phyloP scores from a whole-genome alignment of 2,113 vertebrate genomes.

The Hassar affinis region DNA sequence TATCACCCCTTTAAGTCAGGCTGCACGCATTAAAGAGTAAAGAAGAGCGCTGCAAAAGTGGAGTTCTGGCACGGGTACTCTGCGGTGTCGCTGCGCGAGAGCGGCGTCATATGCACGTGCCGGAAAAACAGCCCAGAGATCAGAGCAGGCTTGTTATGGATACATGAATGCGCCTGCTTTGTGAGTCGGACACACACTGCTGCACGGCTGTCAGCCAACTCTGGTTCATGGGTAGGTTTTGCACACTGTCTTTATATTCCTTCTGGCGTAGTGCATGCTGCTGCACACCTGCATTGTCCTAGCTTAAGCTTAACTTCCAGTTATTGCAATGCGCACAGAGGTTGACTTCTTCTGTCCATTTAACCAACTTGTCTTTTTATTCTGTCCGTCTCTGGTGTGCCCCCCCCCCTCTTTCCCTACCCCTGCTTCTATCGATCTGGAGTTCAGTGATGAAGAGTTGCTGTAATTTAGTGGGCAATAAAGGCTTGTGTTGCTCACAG shows the following conservation, averaged over 20 bases:
- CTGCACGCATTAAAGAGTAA: no score
- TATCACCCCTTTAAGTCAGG: no score
- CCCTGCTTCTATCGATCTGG: slow-evolving; percentile 22
- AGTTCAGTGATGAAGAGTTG: slow-evolving; percentile 26
- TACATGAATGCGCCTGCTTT: not conserved
- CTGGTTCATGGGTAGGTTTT: not conserved
- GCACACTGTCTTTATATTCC: slow-evolving; percentile 11
- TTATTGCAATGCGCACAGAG: not conserved
- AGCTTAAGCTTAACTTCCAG: not conserved
- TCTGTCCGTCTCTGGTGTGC: not conserved
- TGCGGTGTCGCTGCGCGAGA: slow-evolving; percentile 1
- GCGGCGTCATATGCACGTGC: not conserved
- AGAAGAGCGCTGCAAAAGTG: not conserved
- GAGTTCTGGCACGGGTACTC: slow-evolving; percentile 5
- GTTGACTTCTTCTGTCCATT: not conserved
- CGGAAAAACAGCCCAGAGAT: not conserved
- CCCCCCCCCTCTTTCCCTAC: not conserved
- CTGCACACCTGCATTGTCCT: slow-evolving; percentile 16
- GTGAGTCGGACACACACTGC: no score
- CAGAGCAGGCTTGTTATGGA: not conserved
- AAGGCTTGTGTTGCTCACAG: slow-evolving; percentile 17
- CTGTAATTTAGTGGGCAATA: slow-evolving; percentile 32
- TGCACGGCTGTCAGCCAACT: not conserved
- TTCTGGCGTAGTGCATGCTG: not conserved
- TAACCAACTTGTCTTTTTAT: not conserved